Base-by-base conservation (phyloP, 2,888 invertebrate species). In the Nomada fucata region DNA sequence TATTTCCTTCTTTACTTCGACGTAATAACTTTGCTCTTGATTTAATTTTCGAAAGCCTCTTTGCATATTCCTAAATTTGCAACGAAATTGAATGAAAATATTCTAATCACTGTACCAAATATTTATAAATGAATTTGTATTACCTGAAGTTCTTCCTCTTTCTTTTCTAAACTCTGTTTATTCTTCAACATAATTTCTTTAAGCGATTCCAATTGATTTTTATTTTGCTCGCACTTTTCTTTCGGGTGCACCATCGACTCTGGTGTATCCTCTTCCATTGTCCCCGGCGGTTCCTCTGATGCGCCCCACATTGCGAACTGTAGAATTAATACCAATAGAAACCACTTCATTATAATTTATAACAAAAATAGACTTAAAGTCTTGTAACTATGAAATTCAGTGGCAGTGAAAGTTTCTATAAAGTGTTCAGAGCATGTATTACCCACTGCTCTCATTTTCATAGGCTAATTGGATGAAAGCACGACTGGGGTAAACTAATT, bases 1-100 rank as follows among this genome's bases (percentile, higher is more conserved):
- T 65, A 36, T 85, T 85, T 65, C 87, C 87, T 79, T 90, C 92
- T 86, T 89, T 92, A 76, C 83, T 90, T 55, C 87, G 88, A 67
- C 91, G 91, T 20, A 91, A 91, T 10, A 91, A 86, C 79, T 93
- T 94, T 3, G 93, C 89, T 82, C 94, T 91, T 11, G 93, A 93
- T 86, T 94, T 94, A 68, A 94, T 94, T 88, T 93, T 93, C 1
- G 94, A 92, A 23, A 94, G 89, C 80, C 93, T 94, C 57, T 91
- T 92, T 5, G 93, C 94, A 85, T 94, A 93, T 88, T 93, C 94
- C 94, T 94, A 65, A 18, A 70, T 83, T 75, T 61, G 78, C 76
- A 76, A 65, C 23, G 18, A 69, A 64, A 69, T n/a, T 29, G 7
- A 10, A 15, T 64, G 26, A 18, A 70, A 44, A 42, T 23, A 5